These are phyloP conservation scores for Chrysemys picta DNA, from an alignment of 2,113 vertebrate species.

Conservation along the genomic window DNA sequence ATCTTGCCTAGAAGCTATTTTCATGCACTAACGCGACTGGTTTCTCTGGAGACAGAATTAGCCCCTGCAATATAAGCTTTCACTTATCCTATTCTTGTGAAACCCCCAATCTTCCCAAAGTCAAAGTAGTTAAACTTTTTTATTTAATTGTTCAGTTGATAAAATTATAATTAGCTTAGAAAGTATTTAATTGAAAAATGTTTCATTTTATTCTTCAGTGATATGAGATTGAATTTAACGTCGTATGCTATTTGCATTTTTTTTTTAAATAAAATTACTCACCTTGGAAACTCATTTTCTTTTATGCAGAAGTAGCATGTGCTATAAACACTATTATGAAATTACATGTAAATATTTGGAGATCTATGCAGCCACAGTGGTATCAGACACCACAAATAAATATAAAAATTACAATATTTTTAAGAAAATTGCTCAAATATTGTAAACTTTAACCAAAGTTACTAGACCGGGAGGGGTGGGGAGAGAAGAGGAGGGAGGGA, in stretches of 20 bases:
- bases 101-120: slow-evolving; percentile 15
- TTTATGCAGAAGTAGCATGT: slow-evolving; percentile 52
- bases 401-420: slow-evolving; percentile 47
- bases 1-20: slow-evolving; percentile 68
- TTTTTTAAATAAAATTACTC: slow-evolving; percentile 16
- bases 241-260: neutral
- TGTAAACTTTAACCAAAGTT: slow-evolving; percentile 72
- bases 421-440: slow-evolving; percentile 61
- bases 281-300: slow-evolving; percentile 23
- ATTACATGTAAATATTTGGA: slow-evolving; percentile 65
- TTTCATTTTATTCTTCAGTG: neutral
- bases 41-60: slow-evolving; percentile 65
- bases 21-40: slow-evolving; percentile 58
- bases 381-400: neutral
- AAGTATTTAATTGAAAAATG: slow-evolving; percentile 57
- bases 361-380: slow-evolving; percentile 65
- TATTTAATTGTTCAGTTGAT: slow-evolving; percentile 3
- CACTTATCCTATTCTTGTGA: slow-evolving; percentile 37
- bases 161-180: slow-evolving; percentile 30
- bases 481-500: neutral
- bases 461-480: slow-evolving; percentile 49
- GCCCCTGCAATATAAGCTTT: slow-evolving; percentile 58
- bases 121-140: neutral
- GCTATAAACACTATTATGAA: slow-evolving; percentile 53
- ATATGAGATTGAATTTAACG: slow-evolving; percentile 11